A percentile compares a stretch with the other conserved stretches of the same genome.
Evolutionary conservation across 2,888 invertebrate species (phyloP).

Genomic region (Xanthostigma xanthostigma): DNA sequence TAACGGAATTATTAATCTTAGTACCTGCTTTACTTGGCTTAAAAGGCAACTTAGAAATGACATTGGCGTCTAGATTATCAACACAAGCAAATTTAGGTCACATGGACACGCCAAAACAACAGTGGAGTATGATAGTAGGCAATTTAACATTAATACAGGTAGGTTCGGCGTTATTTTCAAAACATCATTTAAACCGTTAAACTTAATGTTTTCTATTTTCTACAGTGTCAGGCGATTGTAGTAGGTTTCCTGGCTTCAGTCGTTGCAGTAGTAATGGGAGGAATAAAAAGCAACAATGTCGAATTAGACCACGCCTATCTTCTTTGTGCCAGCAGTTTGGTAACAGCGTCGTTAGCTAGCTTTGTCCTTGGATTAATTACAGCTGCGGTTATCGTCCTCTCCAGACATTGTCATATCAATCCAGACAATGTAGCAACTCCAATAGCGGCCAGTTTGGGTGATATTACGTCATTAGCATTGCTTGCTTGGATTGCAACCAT

Average conservation of each 20-base stretch:
- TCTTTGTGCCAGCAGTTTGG: conserved; percentile 55
- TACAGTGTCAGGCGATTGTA: conserved; percentile 52
- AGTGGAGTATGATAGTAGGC: conserved; percentile 50
- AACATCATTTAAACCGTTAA: neutral
- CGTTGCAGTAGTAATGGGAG: conserved; percentile 53
- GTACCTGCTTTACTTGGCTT: conserved; percentile 64
- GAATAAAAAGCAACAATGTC: conserved; percentile 44
- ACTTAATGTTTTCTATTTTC: conserved; percentile 10
- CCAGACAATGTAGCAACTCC: conserved; percentile 72
- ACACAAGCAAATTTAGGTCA: conserved; percentile 66
- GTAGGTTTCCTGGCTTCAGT: conserved; percentile 57
- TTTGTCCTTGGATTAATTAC: conserved; percentile 56
- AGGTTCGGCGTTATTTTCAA: conserved; percentile 11
- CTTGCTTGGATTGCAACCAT: conserved; percentile 41
- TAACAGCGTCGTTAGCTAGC: conserved; percentile 63
- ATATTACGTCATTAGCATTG: conserved; percentile 52
- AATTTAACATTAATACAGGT: conserved; percentile 65
- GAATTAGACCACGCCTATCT: conserved; percentile 51
- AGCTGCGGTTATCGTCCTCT: conserved; percentile 53
- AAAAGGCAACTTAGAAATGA: conserved; percentile 76
- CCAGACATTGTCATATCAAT: conserved; percentile 53
- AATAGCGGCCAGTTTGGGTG: conserved; percentile 66
- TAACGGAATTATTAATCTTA: conserved; percentile 57
- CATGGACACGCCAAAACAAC: conserved; percentile 51
- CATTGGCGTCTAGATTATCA: conserved; percentile 61